Evolutionary conservation across 2,113 vertebrate genomes (phyloP), one percentile per base, ranked within the genome.

Genomic region (Thamnaconus septentrionalis): DNA sequence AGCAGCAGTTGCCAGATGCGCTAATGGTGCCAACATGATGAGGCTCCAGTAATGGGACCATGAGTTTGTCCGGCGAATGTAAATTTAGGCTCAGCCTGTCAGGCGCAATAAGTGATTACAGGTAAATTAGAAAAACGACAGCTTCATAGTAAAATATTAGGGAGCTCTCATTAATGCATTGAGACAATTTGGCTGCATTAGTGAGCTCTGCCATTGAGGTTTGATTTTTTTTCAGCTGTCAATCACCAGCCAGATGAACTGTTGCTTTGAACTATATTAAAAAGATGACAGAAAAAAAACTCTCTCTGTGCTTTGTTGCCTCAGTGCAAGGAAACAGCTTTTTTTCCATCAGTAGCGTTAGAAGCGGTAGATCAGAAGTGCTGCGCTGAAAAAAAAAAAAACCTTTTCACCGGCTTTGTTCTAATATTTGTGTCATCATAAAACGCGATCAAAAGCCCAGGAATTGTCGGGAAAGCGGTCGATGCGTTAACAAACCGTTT

Each of bases 81-180:
- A 87, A 89, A 88, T 78, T 76, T 65, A 80, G 80, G 68, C 82
- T 72, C 66, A 80, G 81, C 71, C 68, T 63, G 65, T 61, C 60
- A 77, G 83, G 75, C 52, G 71, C 77, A 86, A 86, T 81, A 76
- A 84, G 84, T 75, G 88, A 83, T 87, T 80, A 85, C 50, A 56
- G 64, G 67, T 67, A 73, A 83, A 81, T 83, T 12, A 68, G 55
- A 79, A 84, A 73, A 86, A 85, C 79, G 69, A 56, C 56, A 59
- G 41, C 75, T 85, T 83, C 69, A 80, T 71, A 61, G 73, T 76
- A 66, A 58, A 82, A 80, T 78, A 48, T 67, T 54, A 61, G 48
- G 10, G 43, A 58, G 49, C 44, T 55, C 4, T 54, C 42, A 56
- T 65, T 53, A 62, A 67, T n/a, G 42, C 87, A 84, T 89, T 83